Evolutionary conservation across 1,140 invertebrate species (phyloP), one percentile per base, ranked within the genome.

Genomic region (Phymastichus coffea): DNA sequence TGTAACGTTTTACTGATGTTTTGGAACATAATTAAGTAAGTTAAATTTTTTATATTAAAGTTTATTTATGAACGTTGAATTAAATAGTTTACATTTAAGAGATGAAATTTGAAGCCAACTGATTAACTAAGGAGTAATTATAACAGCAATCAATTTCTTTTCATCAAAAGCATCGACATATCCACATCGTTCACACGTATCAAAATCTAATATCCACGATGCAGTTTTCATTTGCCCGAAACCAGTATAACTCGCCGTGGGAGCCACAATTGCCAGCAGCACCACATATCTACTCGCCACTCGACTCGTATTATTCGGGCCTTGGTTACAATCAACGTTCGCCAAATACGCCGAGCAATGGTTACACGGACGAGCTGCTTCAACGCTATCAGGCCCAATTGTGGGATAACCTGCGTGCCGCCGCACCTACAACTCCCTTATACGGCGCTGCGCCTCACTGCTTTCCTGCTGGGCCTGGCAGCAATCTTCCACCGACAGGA

Each of bases 381-480:
- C n/a, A n/a, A n/a, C 78, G 80, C 51, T 81, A 80, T 59, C 80
- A 82, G 51, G 66, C 77, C 15, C 84, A 86, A 58, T 70, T 86
- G n/a, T 62, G 85, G 15, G 84, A 86, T 60, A 79, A 82, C 33
- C 69, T 86, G 30, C 82, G 84, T 66, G 79, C 80, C 14, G 72
- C 84, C 28, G n/a, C n/a, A n/a, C n/a, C n/a, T n/a, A n/a, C n/a
- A n/a, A 83, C 80, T 66, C 72, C 76, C 2, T 78, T 76, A 57
- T 71, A 75, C 52, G 66, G 70, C 25, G 63, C 74, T 8, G 71
- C 73, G 30, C 70, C 78, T 0, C 70, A 70, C n/a, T 74, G 70
- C n/a, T 76, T 72, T 20, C 64, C 64, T 3, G 47, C 68, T 23
- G 37, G 46, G 6, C 28, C 28, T 28, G 49, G 28, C 8, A 40